Conservation (phyloP, 2,797 vertebrate genomes). For the Dromococcyx pavoninus region DNA sequence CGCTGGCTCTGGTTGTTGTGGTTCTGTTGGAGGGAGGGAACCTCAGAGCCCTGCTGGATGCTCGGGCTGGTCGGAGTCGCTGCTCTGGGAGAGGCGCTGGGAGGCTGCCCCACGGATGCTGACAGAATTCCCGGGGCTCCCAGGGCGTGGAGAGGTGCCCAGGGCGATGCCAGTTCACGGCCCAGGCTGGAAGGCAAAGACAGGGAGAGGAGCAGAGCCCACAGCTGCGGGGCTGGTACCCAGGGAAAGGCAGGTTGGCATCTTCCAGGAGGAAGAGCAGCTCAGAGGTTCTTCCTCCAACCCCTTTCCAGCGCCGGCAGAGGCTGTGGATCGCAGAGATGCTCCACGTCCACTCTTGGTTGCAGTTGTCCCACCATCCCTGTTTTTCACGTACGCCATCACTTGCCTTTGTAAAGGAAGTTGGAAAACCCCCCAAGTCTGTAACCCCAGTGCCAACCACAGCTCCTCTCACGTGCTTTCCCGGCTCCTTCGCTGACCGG, state of each 20-base stretch:
- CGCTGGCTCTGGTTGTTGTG: fast-evolving
- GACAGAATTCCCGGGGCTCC: neutral
- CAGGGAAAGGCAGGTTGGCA: neutral
- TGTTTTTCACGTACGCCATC: neutral
- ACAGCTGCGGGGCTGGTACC: neutral
- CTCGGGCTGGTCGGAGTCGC: neutral
- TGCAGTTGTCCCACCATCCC: neutral
- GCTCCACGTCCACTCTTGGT: neutral
- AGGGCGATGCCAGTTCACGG: too few species aligned
- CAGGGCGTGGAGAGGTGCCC: too few species aligned
- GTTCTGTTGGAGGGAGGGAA: neutral
- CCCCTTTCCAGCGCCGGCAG: neutral
- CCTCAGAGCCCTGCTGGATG: neutral
- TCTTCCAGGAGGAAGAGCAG: neutral
- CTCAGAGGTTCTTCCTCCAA: neutral
- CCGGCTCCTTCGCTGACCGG: neutral
- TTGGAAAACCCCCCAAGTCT: neutral
- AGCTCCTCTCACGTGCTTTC: neutral
- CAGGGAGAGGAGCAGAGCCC: too few species aligned
- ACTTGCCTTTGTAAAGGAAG: neutral
- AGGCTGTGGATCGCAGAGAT: neutral
- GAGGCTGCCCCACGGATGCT: neutral
- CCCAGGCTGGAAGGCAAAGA: too few species aligned
- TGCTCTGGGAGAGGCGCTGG: neutral
- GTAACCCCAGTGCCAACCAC: neutral